Evolutionary conservation across 2,113 vertebrate genomes (phyloP), one percentile per base, ranked within the genome.

Genomic region (Lophochroa leadbeateri): DNA sequence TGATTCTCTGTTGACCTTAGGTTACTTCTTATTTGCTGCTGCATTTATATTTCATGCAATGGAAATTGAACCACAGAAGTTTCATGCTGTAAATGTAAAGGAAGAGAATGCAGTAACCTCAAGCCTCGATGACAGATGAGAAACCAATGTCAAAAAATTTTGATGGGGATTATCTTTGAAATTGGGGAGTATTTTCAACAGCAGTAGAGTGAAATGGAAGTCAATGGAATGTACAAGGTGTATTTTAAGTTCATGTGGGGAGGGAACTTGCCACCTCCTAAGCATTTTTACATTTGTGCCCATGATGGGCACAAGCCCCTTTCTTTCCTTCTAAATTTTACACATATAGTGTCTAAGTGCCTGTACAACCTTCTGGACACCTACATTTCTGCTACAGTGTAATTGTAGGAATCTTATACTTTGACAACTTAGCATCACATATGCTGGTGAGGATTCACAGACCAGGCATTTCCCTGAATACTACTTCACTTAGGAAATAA

Each of bases 1-100:
- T 88, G 33, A 19, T 70, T 88, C 63, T 86, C 49, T 90, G 31
- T 61, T 95, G 82, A 92, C 92, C 86, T 95, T 55, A 60, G n/a
- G 80, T 90, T 90, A 29, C 46, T 93, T 68, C 55, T 86, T 85
- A 88, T 90, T 90, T 95, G 46, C 58, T 50, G 13, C 65, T 70
- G 47, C 72, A 95, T 96, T 95, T 88, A 86, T 96, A 86, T 94
- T 97, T 95, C 46, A 91, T 94, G 46, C 17, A 53, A 53, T 0
- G 0, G 64, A 94, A 94, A 95, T 86, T 81, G 89, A 96, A 67
- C 28, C 37, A 61, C 79, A 58, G 46, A 63, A 70, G 6, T 81
- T 88, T 78, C 31, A 46, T 37, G 44, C 37, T 81, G 49, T 68
- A 84, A 77, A 63, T 58, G 24, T 33, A 55, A 90, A 81, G 41